Evolutionary conservation across 1,140 invertebrate genomes (phyloP), one percentile per base, ranked within the genome.

Genomic region (Zaprionus vittiger): DNA sequence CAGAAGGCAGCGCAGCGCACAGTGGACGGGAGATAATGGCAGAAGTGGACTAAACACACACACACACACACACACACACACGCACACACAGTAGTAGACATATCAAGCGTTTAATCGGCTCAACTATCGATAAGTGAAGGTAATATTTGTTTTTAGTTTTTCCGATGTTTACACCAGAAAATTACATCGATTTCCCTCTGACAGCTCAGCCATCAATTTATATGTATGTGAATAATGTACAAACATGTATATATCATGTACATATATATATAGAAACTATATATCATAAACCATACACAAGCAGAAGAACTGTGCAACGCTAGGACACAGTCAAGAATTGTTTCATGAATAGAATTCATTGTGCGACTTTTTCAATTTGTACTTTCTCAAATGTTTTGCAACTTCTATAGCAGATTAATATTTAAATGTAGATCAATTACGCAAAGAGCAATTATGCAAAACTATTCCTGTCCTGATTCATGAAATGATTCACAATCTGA

Each of bases 11-110:
- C 68, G 17, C 41, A 62, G 55, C 62, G 14, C 63, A 54, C 14
- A 74, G 54, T 49, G 26, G 52, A 44, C 31, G 31, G 38, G 49
- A 69, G 37, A 83, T 73, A 84, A 83, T 84, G 78, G 56, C 73
- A 71, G 60, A 60, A 62, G 61, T 80, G 59, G 47, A 63, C 41
- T 63, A 54, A 52, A 76, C 41, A 66, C 38, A 49, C 62, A 55
- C 47, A 38, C 41, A 22, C 49, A 41, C 1, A 6, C 49, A 41
- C 28, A 34, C 28, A 26, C 26, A 34, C n/a, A 6, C 34, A 55
- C 5, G 2, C 22, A 44, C 31, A 34, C 62, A 38, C 41, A 20
- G 26, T 49, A n/a, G 41, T 17, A 47, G 41, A 15, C 14, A 38
- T 5, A 38, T 12, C 37, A 38, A 38, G 37, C 28, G 64, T 38